Base-by-base conservation (phyloP, 1,140 invertebrate genomes). In the Yoshiicerus persimilis region DNA sequence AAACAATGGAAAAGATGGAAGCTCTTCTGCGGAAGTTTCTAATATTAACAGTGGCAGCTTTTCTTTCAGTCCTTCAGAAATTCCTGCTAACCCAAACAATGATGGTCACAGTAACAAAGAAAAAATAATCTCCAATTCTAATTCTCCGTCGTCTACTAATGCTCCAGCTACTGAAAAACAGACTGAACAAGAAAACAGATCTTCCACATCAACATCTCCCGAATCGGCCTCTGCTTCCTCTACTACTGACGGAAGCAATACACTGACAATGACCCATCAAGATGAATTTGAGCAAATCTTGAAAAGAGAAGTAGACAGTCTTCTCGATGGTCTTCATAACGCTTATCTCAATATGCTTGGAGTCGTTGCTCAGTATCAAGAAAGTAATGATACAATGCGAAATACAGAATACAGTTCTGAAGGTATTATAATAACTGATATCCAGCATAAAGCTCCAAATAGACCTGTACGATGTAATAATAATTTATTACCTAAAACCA, bases 341-440 rank as follows among this genome's bases (percentile, higher is more conserved):
- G 84, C 86, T 30, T 91, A 91, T 47, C 34, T 85, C 25, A 88
- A 80, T 64, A 86, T 91, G 88, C 30, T 91, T 30, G 84, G 36
- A 30, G 56, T 88, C 32, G 90, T 91, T 6, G 66, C 41, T 30
- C 87, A 88, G 9, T 91, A 91, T 85, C 66, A 89, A 62, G 89
- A 90, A 75, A 87, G 38, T 34, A 90, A 89, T 77, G 87, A 87
- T 27, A 84, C 86, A 9, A 13, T 84, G 38, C 30, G 47, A 32
- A 87, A 87, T 20, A n/a, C 70, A 4, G 88, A 90, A 38, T 89
- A 83, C 70, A 88, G 89, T 39, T 86, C 86, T 36, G 89, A 89
- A 70, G 87, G 89, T 90, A 90, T 70, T 23, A 38, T 84, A 36
- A 64, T 87, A 30, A 6, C 2, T 84, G 3, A 38, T 20, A 27